Percentiles rank a stretch among this genome's conserved stretches.
phyloP scores from a whole-genome alignment of 2,888 invertebrate genomes.

The Villa cingulata region DNA sequence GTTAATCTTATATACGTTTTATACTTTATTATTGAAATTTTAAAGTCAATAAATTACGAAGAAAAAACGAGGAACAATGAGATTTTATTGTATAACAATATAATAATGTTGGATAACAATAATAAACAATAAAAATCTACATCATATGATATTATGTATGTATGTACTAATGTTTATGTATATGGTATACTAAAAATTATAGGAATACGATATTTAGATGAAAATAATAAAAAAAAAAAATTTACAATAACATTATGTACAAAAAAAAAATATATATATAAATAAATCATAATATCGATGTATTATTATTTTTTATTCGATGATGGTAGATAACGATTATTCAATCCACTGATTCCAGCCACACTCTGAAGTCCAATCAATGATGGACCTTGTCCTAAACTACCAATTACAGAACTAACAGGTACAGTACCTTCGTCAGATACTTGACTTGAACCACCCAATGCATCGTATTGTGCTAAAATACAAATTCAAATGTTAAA shows the following conservation, averaged over 20 bases:
- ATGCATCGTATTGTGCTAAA: neutral
- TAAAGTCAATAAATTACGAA: neutral
- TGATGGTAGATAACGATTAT: conserved; percentile 3
- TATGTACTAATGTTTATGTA: too few species aligned
- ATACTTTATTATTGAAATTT: too few species aligned
- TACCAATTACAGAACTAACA: conserved; percentile 11
- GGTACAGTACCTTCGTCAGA: conserved; percentile 10
- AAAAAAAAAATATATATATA: neutral
- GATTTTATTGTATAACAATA: neutral
- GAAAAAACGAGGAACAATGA: neutral
- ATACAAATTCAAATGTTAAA: neutral
- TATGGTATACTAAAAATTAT: neutral
- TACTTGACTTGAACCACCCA: conserved; percentile 10
- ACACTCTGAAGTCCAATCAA: neutral
- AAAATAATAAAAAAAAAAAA: too few species aligned
- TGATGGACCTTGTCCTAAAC: conserved; percentile 2
- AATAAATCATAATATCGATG: neutral
- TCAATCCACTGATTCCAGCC: neutral
- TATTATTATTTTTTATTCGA: conserved; percentile 3
- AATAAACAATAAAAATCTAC: neutral
- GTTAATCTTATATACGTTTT: too few species aligned
- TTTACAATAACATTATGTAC: too few species aligned
- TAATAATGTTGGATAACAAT: neutral
- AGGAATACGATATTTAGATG: too few species aligned
- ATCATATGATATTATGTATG: too few species aligned